These are phyloP conservation scores for Micrasema minimum DNA, from an alignment of 1,140 invertebrate genomes.

Conservation along the genomic window DNA sequence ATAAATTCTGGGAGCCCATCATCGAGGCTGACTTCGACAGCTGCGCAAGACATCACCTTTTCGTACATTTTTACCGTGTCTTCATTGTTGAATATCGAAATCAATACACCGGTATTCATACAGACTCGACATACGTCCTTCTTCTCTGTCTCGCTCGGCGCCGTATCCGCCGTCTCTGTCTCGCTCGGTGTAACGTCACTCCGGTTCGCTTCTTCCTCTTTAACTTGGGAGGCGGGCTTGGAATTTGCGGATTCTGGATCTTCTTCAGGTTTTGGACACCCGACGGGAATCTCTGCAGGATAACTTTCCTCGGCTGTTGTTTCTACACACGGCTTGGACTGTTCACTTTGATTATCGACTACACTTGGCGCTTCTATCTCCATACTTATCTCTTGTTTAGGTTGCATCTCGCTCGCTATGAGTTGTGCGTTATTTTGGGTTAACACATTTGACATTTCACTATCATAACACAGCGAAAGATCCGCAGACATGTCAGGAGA, in stretches of 20 bases:
- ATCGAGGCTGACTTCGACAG: slow-evolving; percentile 34
- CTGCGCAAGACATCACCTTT: slow-evolving; percentile 50
- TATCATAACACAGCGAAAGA: slow-evolving; percentile 38
- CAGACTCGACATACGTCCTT: slow-evolving; percentile 46
- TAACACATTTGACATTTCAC: slow-evolving; percentile 32
- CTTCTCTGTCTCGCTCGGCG: not conserved
- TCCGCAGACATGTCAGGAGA: slow-evolving; percentile 25
- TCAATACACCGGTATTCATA: slow-evolving; percentile 43
- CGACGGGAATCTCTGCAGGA: slow-evolving; percentile 24
- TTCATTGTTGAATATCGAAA: slow-evolving; percentile 45
- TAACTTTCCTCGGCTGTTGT: not conserved
- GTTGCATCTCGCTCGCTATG: not conserved
- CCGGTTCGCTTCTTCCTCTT: slow-evolving; percentile 21
- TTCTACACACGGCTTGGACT: slow-evolving; percentile 9
- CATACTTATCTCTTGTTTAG: slow-evolving; percentile 31
- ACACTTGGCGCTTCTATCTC: slow-evolving; percentile 14
- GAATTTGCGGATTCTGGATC: not conserved
- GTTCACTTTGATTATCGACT: not conserved
- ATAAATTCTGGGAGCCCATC: slow-evolving; percentile 46
- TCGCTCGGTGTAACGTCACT: slow-evolving; percentile 2
- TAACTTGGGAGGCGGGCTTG: slow-evolving; percentile 9
- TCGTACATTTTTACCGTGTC: slow-evolving; percentile 42
- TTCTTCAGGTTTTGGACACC: not conserved
- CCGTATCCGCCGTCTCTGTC: slow-evolving; percentile 19
- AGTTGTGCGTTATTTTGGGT: slow-evolving; percentile 30